phyloP scores from a whole-genome alignment of 2,113 vertebrate genomes.

The Plectropomus leopardus region DNA sequence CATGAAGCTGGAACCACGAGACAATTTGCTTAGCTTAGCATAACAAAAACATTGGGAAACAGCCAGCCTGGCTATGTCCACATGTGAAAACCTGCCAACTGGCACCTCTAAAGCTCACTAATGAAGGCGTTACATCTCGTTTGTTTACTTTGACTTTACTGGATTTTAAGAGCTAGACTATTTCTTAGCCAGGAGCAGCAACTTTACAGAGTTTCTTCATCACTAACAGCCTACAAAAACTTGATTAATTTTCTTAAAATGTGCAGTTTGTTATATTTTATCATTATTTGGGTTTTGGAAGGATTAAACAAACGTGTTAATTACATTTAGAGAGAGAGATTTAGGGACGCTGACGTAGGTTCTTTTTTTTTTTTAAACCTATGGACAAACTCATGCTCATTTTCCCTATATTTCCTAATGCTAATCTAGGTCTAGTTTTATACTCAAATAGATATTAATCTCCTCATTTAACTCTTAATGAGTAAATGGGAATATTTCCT shows the following conservation, averaged over 20 bases:
- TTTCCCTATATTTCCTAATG: not conserved
- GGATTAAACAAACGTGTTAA: not conserved
- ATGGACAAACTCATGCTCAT: not conserved
- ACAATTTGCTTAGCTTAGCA: no score
- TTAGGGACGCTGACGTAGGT: not conserved
- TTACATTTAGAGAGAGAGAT: no score
- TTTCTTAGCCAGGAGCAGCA: not conserved
- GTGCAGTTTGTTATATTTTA: not conserved
- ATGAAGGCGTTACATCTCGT: not conserved
- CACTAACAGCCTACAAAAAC: no score
- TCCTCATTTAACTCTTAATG: not conserved
- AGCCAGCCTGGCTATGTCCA: not conserved
- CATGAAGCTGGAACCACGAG: no score
- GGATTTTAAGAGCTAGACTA: not conserved
- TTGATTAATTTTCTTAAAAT: no score
- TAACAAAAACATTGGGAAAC: no score
- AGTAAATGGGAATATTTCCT: not conserved
- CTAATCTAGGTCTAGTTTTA: not conserved
- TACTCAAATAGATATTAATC: not conserved
- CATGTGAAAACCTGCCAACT: not conserved
- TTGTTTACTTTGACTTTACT: no score
- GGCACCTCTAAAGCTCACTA: not conserved
- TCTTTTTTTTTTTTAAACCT: not conserved
- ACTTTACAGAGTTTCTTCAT: not conserved
- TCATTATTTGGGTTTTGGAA: not conserved